Evolutionary conservation across 2,888 invertebrate species (phyloP), one percentile per base, ranked within the genome.

Genomic region (Micropterix aruncella): DNA sequence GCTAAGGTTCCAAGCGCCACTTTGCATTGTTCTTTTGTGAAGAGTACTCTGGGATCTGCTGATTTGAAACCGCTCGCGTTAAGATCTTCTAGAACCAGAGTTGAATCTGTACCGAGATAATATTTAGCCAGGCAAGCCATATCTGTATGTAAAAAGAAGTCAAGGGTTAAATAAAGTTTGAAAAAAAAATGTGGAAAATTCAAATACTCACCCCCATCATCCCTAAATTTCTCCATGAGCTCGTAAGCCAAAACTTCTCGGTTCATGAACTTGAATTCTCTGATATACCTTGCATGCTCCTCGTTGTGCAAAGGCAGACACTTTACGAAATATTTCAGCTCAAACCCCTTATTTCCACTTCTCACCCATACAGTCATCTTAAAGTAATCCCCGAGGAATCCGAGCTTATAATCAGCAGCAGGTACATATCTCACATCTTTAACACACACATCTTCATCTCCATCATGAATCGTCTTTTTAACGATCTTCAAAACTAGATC

Each of bases 301-400:
- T 60, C 55, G 41, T 74, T 62, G 12, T 65, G 65, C 45, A 60
- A 60, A 0, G 81, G 80, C 43, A 77, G 59, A 4, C 70, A 65
- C 57, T 82, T 82, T 0, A 77, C 60, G 53, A 82, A 82, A 47
- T 76, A 73, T 16, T 55, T 56, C 1, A 62, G 44, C 27, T 5
- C 12, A 5, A 12, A 5, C 12, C 27, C 27, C 7, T 12, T 12
- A 12, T 12, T 12, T 5, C 12, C 27, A 27, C 12, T 7, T 12
- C 12, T 12, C 27, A 27, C 5, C 27, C 12, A 5, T 12, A 27
- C 27, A 12, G 12, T 12, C 27, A 27, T 27, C 12, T 27, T 27
- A 12, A 27, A 27, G 27, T 27, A 12, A 12, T 27, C 27, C 5
- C 7, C 27, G 27, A 27, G 27, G 27, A 27, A 27, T 27, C 27